These are phyloP conservation scores for Xanthia togata DNA, from an alignment of 2,888 invertebrate genomes.

Conservation along the genomic window DNA sequence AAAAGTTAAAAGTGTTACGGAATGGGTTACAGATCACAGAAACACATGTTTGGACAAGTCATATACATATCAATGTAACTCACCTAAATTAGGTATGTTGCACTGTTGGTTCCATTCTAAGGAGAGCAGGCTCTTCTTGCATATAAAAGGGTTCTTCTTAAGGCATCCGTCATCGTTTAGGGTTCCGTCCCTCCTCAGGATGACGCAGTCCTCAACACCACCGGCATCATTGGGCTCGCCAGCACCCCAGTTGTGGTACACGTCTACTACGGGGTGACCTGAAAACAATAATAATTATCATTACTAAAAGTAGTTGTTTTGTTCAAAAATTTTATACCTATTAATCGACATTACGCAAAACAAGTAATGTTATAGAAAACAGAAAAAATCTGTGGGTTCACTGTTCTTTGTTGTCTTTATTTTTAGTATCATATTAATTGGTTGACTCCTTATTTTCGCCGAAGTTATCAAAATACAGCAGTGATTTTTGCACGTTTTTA, in stretches of 20 bases:
- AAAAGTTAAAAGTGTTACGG: no score
- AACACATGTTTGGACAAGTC: not conserved
- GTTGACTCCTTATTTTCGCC: no score
- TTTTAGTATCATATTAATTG: no score
- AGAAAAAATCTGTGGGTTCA: no score
- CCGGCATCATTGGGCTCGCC: conserved; percentile 42
- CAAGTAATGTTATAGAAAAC: no score
- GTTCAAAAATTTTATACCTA: not conserved
- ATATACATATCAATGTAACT: not conserved
- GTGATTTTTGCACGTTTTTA: no score
- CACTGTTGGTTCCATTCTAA: conserved; percentile 81
- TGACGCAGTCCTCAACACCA: conserved; percentile 43
- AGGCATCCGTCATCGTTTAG: conserved; percentile 65
- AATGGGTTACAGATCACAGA: no score
- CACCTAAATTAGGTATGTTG: conserved; percentile 78
- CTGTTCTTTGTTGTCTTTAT: no score
- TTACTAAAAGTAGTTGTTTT: not conserved
- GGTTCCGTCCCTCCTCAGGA: conserved; percentile 15
- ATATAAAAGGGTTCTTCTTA: conserved; percentile 77
- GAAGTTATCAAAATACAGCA: no score
- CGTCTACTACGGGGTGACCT: conserved; percentile 34
- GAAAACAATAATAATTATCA: conserved; percentile 5
- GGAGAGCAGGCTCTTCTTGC: conserved; percentile 77
- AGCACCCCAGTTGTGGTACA: conserved; percentile 32
- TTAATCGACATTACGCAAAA: no score